phyloP scores from a whole-genome alignment of 1,140 invertebrate genomes.

The Platorchestia sp. region DNA sequence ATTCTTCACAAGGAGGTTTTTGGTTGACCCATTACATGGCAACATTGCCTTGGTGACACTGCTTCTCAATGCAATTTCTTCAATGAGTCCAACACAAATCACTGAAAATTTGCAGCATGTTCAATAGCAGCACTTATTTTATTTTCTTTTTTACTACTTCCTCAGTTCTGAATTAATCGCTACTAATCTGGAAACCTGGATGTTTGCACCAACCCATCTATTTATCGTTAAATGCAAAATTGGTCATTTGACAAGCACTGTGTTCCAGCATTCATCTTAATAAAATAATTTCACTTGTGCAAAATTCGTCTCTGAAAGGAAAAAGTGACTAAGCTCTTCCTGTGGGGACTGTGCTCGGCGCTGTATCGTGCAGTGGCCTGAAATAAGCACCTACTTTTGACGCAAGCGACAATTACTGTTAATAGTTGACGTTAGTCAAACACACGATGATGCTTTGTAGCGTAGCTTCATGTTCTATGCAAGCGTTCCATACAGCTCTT shows the following conservation, averaged over 20 bases:
- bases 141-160: no score
- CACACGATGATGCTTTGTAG: not conserved
- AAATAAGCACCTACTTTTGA: not conserved
- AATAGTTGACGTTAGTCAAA: not conserved
- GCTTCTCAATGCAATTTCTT: no score
- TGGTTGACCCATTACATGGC: no score
- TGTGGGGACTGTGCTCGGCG: not conserved
- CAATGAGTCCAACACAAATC: no score
- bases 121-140: no score
- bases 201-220: not conserved
- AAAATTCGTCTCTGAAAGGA: not conserved
- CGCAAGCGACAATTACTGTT: not conserved
- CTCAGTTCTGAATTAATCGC: not conserved
- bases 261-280: not conserved
- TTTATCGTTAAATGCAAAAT: not conserved
- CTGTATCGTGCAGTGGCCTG: not conserved
- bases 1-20: no score
- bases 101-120: no score
- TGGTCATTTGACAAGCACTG: not conserved
- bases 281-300: not conserved
- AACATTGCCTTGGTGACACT: no score
- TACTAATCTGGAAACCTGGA: not conserved
- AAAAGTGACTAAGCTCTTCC: not conserved
- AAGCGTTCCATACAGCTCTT: not conserved
- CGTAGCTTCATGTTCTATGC: not conserved